phyloP scores from a whole-genome alignment of 1,140 invertebrate species.

The Orius laevigatus region DNA sequence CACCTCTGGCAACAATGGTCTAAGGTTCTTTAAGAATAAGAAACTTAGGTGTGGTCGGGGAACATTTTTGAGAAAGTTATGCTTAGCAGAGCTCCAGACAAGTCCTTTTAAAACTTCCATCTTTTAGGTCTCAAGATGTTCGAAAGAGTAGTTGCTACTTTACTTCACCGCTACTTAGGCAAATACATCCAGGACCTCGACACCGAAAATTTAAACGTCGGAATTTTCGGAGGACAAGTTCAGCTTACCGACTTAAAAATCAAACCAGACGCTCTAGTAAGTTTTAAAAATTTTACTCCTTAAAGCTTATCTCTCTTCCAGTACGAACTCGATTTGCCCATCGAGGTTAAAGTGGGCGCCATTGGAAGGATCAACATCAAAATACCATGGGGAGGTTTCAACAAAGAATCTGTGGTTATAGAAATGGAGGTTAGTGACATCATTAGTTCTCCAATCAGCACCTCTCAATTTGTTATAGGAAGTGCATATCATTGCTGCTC shows the following conservation, averaged over 20 bases:
- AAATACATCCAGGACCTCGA: slow-evolving; percentile 69
- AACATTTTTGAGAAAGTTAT: no score
- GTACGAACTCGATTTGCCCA: slow-evolving; percentile 62
- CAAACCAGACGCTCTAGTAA: slow-evolving; percentile 64
- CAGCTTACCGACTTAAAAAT: slow-evolving; percentile 58
- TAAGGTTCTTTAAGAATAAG: no score
- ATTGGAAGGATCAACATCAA: slow-evolving; percentile 56
- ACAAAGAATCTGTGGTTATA: slow-evolving; percentile 46
- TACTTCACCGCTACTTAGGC: slow-evolving; percentile 60
- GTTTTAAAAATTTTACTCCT: slow-evolving; percentile 20
- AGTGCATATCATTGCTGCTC: slow-evolving; percentile 56
- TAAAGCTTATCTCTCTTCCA: slow-evolving; percentile 29
- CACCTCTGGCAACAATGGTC: no score
- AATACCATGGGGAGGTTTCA: slow-evolving; percentile 62
- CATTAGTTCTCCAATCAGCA: slow-evolving; percentile 2
- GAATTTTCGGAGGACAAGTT: slow-evolving; percentile 64
- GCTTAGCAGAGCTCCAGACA: no score
- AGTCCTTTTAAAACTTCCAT: no score
- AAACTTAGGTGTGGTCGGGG: no score
- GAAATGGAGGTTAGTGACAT: slow-evolving; percentile 40
- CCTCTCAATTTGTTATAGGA: slow-evolving; percentile 36
- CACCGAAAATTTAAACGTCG: slow-evolving; percentile 63
- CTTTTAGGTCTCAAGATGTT: slow-evolving; percentile 48
- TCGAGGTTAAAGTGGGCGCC: slow-evolving; percentile 62
- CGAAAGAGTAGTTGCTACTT: slow-evolving; percentile 57